Conservation (phyloP, 2,888 invertebrate genomes). For the Liodrosophila aerea region DNA sequence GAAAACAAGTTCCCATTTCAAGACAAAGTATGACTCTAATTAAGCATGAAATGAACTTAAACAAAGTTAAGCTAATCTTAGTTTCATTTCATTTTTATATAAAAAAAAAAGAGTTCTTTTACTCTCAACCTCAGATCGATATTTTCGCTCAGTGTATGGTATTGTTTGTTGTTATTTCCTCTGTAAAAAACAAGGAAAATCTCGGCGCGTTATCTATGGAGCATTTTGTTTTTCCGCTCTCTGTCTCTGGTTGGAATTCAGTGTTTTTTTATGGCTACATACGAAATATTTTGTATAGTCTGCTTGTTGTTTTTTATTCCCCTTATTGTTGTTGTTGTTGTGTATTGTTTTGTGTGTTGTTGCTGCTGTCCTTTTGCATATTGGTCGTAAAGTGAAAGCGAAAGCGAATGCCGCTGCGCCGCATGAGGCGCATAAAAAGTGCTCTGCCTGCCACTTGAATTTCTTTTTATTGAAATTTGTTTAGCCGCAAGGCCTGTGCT, state of each 20-base stretch:
- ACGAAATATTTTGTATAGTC: constrained; percentile 25
- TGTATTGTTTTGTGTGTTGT: constrained; percentile 13
- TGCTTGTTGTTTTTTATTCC: constrained; percentile 14
- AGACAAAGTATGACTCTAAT: too few relatives aligned
- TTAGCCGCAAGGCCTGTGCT: constrained; percentile 47
- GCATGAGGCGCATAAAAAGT: constrained; percentile 62
- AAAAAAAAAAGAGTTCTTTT: too few relatives aligned
- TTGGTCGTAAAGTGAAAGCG: constrained; percentile 70
- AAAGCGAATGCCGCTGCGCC: constrained; percentile 57
- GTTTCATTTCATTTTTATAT: too few relatives aligned
- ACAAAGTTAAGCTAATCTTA: too few relatives aligned
- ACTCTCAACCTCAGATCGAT: too few relatives aligned
- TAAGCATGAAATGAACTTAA: too few relatives aligned
- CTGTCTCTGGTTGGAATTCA: constrained; percentile 52
- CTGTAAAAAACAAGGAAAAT: constrained; percentile 43
- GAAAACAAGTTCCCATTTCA: too few relatives aligned
- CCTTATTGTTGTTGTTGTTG: constrained; percentile 19
- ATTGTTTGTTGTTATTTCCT: too few relatives aligned
- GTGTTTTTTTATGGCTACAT: constrained; percentile 51
- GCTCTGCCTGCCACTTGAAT: constrained; percentile 62
- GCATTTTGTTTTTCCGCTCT: constrained; percentile 3
- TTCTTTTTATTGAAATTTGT: constrained; percentile 73
- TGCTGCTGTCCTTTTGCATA: constrained; percentile 64
- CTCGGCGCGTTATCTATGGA: constrained; percentile 55
- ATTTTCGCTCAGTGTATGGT: too few relatives aligned